Conservation (phyloP, 2,797 vertebrate genomes). For the Acanthornis magna region DNA sequence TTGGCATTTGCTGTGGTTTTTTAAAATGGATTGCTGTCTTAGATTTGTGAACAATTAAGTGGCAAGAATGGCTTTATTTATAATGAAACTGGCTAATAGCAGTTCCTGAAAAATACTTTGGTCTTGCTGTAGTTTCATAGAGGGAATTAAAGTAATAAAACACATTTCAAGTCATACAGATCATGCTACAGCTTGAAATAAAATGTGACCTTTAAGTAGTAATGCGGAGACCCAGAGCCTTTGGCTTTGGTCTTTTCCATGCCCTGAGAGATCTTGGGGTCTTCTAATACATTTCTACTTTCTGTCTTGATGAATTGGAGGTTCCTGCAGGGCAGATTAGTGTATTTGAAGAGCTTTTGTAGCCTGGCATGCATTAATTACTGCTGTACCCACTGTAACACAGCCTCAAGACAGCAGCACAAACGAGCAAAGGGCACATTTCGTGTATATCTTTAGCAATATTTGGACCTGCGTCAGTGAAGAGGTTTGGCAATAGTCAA, state of each 20-base stretch:
- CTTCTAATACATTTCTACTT: background rate
- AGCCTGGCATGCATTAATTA: background rate
- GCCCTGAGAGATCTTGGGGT: background rate
- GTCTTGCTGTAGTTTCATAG: background rate
- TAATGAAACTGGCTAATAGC: background rate
- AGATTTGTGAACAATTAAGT: background rate
- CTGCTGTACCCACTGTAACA: background rate
- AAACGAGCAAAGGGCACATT: background rate
- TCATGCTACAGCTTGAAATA: background rate
- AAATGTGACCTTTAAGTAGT: background rate
- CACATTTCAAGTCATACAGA: background rate
- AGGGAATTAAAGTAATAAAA: background rate
- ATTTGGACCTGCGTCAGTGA: background rate
- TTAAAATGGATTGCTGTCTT: background rate
- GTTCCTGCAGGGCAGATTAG: background rate
- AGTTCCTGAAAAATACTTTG: background rate
- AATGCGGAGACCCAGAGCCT: background rate
- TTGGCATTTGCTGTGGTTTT: background rate
- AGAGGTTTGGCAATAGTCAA: conserved; percentile 13
- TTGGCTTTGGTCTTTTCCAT: background rate
- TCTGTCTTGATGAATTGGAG: background rate
- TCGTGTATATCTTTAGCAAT: background rate
- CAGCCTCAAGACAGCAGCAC: background rate
- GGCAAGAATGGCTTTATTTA: background rate
- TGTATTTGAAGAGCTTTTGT: background rate